Evolutionary conservation across 2,113 vertebrate species (phyloP), one percentile per base, ranked within the genome.

Genomic region (Callorhinus ursinus): DNA sequence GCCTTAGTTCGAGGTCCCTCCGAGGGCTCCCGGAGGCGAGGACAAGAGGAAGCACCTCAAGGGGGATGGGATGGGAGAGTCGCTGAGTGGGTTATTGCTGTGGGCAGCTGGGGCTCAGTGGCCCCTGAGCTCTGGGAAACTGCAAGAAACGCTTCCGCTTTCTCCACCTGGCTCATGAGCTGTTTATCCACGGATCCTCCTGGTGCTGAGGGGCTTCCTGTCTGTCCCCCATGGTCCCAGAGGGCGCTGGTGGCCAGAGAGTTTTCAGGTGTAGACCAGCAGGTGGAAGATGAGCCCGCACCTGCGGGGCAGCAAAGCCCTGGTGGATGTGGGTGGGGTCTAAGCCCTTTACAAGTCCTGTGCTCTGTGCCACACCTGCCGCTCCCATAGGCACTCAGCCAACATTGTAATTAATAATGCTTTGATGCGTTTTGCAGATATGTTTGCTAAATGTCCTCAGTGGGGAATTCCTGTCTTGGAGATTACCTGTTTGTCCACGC

Each of bases 371-470:
- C 46, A 55, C 69, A 51, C 83, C 55, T 53, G 21, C 8, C 39
- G 55, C 81, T 83, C 36, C 4, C 21, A 42, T 19, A 11, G 57
- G 51, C 71, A 77, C 67, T 97, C 51, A 36, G 49, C 26, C 49
- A 55, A 77, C 18, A 26, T 81, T 97, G 90, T 90, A 61, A 49
- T 71, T 79, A 81, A 46, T 46, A n/a, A n/a, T 7, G 4, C 28
- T 88, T 72, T 49, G 90, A 77, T 88, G 42, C 18, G 9, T 69
- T 95, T 77, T 71, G 80, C 46, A 87, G 72, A 46, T 19, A 16
- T 7, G 0, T 77, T 93, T 95, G 57, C 80, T 94, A 15, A 59
- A n/a, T 63, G 46, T 77, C 61, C 79, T 61, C 22, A 11, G 33
- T 24, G 36, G 79, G 55, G 42, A 36, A 46, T 46, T 53, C 63